These are phyloP conservation scores for Phylloscopus whistleri DNA, from an alignment of 2,113 vertebrate genomes.

Conservation along the genomic window DNA sequence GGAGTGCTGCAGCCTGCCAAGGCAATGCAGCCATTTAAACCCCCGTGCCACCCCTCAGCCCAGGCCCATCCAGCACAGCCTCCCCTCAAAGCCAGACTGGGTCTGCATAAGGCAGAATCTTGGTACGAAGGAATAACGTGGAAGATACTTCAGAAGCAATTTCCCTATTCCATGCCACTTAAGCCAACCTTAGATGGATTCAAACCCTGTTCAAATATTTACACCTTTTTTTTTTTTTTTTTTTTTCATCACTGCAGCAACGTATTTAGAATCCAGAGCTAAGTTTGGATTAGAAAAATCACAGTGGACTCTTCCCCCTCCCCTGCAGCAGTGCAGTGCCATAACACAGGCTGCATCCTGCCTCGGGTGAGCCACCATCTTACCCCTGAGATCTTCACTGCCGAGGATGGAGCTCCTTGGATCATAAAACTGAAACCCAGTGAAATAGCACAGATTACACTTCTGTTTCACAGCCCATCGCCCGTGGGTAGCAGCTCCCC, in stretches of 20 bases:
- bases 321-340: not conserved
- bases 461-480: fast-evolving
- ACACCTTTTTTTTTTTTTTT: not conserved
- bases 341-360: not conserved
- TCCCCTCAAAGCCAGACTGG: not conserved
- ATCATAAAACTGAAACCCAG: constrained; percentile 78
- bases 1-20: not conserved
- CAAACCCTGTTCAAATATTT: not conserved
- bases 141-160: not conserved
- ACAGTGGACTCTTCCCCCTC: not conserved
- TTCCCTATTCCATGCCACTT: not conserved
- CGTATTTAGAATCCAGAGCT: not conserved
- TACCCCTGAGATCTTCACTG: constrained; percentile 77
- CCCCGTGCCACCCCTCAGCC: not conserved
- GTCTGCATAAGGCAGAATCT: not conserved
- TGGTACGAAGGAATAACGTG: not conserved
- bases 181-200: not conserved
- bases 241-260: not conserved
- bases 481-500: fast-evolving
- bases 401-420: constrained; percentile 71
- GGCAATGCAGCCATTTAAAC: not conserved
- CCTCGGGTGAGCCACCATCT: not conserved
- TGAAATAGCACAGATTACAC: fast-evolving
- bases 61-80: fast-evolving
- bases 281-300: not conserved